Percentiles rank a stretch among this genome's conserved stretches.
Conservation (phyloP, 2,113 vertebrate species). For the Eretmochelys imbricata region DNA sequence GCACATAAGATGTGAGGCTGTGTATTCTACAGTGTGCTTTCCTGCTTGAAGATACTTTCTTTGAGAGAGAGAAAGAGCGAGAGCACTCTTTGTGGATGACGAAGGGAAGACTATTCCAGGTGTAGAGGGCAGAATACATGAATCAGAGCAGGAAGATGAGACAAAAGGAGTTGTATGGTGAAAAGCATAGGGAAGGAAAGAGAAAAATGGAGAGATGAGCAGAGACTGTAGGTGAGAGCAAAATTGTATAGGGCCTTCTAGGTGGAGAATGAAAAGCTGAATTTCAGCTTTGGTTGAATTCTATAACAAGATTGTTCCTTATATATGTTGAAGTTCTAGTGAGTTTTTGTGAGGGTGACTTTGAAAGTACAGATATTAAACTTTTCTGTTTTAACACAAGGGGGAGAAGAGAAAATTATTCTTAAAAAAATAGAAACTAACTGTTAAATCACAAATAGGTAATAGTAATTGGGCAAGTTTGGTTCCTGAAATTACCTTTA, state of each 20-base stretch:
- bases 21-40: fast-evolving
- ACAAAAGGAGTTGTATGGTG: neutral
- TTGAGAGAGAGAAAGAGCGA: no score
- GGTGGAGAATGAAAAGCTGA: neutral
- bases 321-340: neutral
- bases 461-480: neutral
- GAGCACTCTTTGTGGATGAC: neutral
- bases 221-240: neutral
- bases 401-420: neutral
- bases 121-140: neutral
- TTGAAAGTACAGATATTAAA: neutral
- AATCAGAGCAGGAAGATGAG: neutral
- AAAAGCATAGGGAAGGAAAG: neutral
- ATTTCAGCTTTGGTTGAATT: neutral
- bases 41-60: neutral
- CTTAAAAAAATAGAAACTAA: neutral
- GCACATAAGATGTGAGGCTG: neutral
- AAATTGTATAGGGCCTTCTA: neutral
- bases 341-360: neutral
- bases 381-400: neutral
- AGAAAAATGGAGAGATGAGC: neutral
- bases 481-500: neutral
- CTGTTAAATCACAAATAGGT: neutral
- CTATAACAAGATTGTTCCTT: neutral
- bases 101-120: neutral